Base-by-base conservation (phyloP, 2,797 vertebrate genomes). In the Sebastes taczanowskii region DNA sequence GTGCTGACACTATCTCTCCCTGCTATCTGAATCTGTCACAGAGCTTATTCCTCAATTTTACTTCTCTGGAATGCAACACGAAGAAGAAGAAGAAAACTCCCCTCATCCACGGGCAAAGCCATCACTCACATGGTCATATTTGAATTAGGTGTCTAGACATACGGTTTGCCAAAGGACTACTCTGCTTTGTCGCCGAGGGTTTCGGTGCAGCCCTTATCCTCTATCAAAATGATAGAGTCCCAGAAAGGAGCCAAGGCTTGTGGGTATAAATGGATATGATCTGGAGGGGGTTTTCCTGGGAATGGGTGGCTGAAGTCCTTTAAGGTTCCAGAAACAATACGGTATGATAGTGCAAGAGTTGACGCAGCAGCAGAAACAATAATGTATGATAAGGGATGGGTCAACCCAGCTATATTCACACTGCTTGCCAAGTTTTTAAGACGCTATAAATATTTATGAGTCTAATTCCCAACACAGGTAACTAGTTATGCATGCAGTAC, bases 141-240 rank as follows among this genome's bases (percentile, higher is more conserved):
- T 91, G 90, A 92, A 92, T 92, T 91, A 85, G 89, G 86, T 91
- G 94, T 94, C 93, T 92, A 92, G 92, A 93, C 90, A 86, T 83
- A 86, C 78, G 84, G 91, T 92, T 93, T 93, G 88, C 88, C 89
- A 92, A 89, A 85, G 85, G 84, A 89, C 87, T 81, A 61, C 78
- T 88, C 78, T 79, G 85, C 88, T 88, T 91, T 81, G 77, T 85
- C 46, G 61, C 88, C 3, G 6, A 85, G 83, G 83, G 86, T 80
- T 89, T 81, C 87, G 35, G 2, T 20, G 66, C 64, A 71, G 87
- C 84, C 75, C 83, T 86, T 81, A 86, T 91, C 85, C 91, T 89
- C 75, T 63, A 89, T 91, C 91, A 91, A 81, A 87, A 81, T 81
- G 83, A 92, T 90, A 38, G 73, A 88, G 83, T 85, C 74, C 74